Evolutionary conservation across 2,113 vertebrate genomes (phyloP).

Genomic region (Upupa epops): DNA sequence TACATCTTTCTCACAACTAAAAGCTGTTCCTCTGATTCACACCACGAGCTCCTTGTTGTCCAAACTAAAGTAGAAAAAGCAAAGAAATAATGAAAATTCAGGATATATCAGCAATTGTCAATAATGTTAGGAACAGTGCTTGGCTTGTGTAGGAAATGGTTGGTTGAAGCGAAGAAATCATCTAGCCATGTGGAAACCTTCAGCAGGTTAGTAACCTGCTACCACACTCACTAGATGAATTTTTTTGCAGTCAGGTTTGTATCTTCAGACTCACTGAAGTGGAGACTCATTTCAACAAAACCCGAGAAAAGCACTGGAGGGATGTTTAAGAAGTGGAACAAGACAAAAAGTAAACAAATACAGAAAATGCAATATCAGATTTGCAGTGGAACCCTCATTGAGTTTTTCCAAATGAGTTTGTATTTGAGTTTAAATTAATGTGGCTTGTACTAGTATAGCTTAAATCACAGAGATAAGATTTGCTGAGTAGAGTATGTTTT

Average conservation of each 20-base stretch:
- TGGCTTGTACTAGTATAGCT: not conserved
- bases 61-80: not conserved
- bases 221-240: not conserved
- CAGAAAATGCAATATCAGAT: not conserved
- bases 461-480: not conserved
- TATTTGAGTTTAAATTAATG: not conserved
- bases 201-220: not conserved
- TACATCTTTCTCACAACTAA: not conserved
- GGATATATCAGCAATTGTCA: not conserved
- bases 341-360: conserved; percentile 2
- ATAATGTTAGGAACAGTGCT: not conserved
- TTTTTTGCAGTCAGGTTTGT: conserved; percentile 10
- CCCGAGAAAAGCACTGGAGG: conserved; percentile 7
- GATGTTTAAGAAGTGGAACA: not conserved
- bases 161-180: not conserved
- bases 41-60: not conserved
- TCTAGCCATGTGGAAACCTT: not conserved
- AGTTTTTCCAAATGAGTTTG: not conserved
- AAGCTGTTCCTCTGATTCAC: not conserved
- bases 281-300: conserved; percentile 15
- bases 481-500: not conserved
- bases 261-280: conserved; percentile 2
- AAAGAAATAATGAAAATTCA: not conserved
- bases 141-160: not conserved
- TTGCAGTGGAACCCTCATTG: not conserved